phyloP scores from a whole-genome alignment of 2,797 vertebrate species.

The Hippoglossus hippoglossus region DNA sequence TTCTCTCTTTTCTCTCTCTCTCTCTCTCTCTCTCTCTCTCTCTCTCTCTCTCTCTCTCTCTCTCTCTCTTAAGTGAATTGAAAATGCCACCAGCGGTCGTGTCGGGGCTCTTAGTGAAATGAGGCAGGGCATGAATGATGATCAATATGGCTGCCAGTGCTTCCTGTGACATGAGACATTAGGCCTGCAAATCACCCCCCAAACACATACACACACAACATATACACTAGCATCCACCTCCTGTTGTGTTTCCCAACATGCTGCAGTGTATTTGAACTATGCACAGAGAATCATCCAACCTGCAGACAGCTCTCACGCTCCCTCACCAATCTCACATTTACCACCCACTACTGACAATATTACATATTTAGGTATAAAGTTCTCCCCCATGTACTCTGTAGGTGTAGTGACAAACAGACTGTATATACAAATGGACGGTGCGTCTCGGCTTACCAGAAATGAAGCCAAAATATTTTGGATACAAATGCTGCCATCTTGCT shows the following conservation, averaged over 20 bases:
- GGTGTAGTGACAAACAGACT: too few relatives aligned
- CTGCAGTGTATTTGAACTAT: neutral
- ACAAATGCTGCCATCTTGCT: too few relatives aligned
- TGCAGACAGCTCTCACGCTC: too few relatives aligned
- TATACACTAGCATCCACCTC: neutral
- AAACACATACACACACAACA: neutral
- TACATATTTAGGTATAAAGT: too few relatives aligned
- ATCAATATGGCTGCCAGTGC: slow-evolving; percentile 48
- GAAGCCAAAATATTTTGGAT: too few relatives aligned
- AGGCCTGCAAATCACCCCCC: neutral
- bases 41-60: neutral
- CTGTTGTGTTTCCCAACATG: slow-evolving; percentile 9
- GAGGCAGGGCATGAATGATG: slow-evolving; percentile 47
- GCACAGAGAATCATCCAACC: too few relatives aligned
- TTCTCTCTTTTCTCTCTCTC: neutral
- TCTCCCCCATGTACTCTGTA: too few relatives aligned
- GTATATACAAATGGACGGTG: too few relatives aligned
- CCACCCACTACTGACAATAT: too few relatives aligned
- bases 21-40: neutral
- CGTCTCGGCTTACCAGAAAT: too few relatives aligned
- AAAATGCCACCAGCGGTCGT: slow-evolving; percentile 29
- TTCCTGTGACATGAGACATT: slow-evolving; percentile 39
- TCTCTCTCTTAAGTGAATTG: slow-evolving; percentile 15
- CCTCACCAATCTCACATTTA: too few relatives aligned
- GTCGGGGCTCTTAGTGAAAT: slow-evolving; percentile 57